A percentile compares a stretch with the other conserved stretches of the same genome.
Conservation (phyloP, 2,888 invertebrate species). For the Tolmerus cingulatus region DNA sequence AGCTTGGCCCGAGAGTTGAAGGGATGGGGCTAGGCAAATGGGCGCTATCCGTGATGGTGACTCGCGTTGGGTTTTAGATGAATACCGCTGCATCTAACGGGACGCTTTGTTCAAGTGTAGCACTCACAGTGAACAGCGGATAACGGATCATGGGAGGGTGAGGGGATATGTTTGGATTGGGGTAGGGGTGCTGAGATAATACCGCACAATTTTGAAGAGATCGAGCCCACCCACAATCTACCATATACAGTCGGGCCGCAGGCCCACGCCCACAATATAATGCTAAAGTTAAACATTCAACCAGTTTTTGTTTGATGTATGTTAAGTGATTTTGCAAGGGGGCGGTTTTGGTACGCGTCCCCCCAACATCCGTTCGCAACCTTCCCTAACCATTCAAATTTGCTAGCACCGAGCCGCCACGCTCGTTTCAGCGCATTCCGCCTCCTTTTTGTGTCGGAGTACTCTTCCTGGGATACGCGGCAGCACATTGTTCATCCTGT, state of each 20-base stretch:
- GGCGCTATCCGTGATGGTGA: background rate
- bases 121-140: background rate
- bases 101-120: background rate
- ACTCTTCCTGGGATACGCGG: background rate
- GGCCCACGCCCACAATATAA: conserved; percentile 32
- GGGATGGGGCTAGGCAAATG: background rate
- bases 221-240: background rate
- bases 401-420: background rate
- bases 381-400: background rate
- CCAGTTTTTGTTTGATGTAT: conserved; percentile 48
- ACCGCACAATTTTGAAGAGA: background rate
- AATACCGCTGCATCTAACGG: background rate
- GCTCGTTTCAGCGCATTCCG: background rate
- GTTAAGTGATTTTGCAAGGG: conserved; percentile 45
- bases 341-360: background rate
- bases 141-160: background rate
- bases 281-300: conserved; percentile 48
- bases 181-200: background rate
- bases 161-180: background rate
- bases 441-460: background rate
- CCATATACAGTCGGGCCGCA: background rate
- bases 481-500: conserved; percentile 8
- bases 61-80: background rate
- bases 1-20: background rate
- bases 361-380: background rate